A percentile compares a stretch with the other conserved stretches of the same genome.
Evolutionary conservation across 2,797 vertebrate species (phyloP).

Genomic region (Buceros bicornis): DNA sequence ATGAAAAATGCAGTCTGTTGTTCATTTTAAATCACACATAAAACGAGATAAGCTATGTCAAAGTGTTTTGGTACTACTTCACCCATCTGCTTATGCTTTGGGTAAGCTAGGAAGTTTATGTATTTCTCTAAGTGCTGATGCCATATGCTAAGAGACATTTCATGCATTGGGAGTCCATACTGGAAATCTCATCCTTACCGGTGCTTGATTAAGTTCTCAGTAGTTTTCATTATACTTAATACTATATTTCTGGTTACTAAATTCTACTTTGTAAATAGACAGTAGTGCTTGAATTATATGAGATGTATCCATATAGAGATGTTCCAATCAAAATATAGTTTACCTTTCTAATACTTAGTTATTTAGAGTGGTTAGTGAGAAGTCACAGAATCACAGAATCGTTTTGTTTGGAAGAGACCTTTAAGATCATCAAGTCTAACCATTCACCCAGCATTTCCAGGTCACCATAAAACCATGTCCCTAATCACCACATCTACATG

Average conservation of each 20-base stretch:
- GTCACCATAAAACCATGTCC: too few relatives aligned
- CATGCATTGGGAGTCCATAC: background rate
- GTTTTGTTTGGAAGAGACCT: too few relatives aligned
- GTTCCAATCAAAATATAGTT: background rate
- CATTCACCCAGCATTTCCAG: too few relatives aligned
- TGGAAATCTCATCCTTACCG: background rate
- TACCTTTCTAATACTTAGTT: background rate
- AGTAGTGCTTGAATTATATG: background rate
- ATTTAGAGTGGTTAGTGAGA: background rate
- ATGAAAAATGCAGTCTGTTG: background rate
- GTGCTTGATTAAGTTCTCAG: background rate
- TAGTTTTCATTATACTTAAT: background rate
- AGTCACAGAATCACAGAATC: background rate
- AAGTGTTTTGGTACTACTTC: background rate
- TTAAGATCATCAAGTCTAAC: too few relatives aligned
- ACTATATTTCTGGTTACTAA: background rate
- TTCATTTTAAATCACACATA: background rate
- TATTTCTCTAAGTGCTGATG: background rate
- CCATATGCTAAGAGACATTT: background rate
- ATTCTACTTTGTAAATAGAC: background rate
- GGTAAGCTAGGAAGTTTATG: background rate
- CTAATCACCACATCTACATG: too few relatives aligned
- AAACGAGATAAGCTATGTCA: background rate
- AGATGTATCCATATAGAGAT: background rate
- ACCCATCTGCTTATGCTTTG: background rate